Base-by-base conservation (phyloP, 2,888 invertebrate species). In the Ennomos fuscantarius region DNA sequence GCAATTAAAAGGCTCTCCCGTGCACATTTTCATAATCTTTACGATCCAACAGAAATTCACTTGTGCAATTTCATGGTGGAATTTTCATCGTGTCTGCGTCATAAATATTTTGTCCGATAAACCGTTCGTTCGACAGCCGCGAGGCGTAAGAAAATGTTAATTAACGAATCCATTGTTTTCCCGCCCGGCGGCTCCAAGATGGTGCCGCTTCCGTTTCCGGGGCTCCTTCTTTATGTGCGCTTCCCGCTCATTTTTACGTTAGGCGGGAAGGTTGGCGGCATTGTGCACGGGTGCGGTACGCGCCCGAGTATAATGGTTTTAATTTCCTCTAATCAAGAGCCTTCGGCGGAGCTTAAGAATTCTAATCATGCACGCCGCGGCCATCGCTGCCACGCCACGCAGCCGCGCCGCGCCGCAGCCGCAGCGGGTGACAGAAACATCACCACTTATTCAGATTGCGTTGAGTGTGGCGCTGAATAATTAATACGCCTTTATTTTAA, bases 141-240 rank as follows among this genome's bases (percentile, higher is more conserved):
- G 89, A 91, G 90, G 93, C 92, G 92, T 93, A 94, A 95, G 95
- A 94, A 94, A 95, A 94, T 95, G 94, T 95, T 95, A 95, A 95
- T 95, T 95, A 95, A 95, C 94, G 94, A 94, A 93, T 92, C 94
- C 93, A 95, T 95, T 95, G 95, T 95, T 95, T 94, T 92, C 89
- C 89, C 92, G 93, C 93, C 92, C 93, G 93, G 90, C 93, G 93
- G 92, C 89, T 86, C 90, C 93, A 92, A 92, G 92, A 91, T 89
- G 93, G 92, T 92, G 91, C 89, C 90, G 90, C 88, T 90, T 92
- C 92, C 92, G 91, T 84, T 89, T 90, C 91, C 91, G 89, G 72
- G 86, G 84, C 87, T 85, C 79, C 82, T 87, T 91, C 92, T 91
- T 91, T 91, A 90, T 89, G 89, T 88, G 85, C 87, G 87, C 85